A percentile compares a stretch with the other conserved stretches of the same genome.
Conservation (phyloP, 2,113 vertebrate species). For the Cinclus mexicanus region DNA sequence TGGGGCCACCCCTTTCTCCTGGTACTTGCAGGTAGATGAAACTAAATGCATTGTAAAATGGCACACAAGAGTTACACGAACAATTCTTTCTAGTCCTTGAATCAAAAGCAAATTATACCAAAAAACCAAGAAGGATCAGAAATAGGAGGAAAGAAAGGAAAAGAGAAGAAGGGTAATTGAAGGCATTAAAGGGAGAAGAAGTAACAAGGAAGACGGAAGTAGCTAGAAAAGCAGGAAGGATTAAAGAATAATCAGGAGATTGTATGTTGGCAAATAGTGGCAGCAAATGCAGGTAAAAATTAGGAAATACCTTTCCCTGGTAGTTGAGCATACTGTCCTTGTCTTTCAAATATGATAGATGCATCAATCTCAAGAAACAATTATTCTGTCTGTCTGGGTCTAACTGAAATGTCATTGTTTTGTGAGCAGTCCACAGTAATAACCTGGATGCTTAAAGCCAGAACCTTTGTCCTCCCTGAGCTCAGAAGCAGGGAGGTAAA, state of each 20-base stretch:
- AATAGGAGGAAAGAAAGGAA: not conserved
- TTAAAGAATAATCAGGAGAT: not conserved
- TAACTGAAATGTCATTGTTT: not conserved
- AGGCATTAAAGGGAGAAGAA: not conserved
- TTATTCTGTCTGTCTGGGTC: not conserved
- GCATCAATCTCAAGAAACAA: not conserved
- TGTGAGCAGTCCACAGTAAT: not conserved
- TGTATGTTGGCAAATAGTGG: not conserved
- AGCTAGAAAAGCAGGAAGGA: not conserved
- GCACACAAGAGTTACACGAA: not conserved
- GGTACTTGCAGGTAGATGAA: not conserved
- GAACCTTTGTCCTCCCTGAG: not conserved
- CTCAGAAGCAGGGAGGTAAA: not conserved
- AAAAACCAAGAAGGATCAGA: not conserved
- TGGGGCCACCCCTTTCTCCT: not conserved
- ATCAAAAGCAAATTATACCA: not conserved
- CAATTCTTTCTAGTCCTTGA: not conserved
- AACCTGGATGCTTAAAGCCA: not conserved
- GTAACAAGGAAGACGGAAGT: not conserved
- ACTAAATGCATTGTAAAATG: not conserved
- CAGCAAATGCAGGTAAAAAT: not conserved
- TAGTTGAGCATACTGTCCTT: not conserved
- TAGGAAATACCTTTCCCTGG: not conserved
- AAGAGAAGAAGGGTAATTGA: not conserved
- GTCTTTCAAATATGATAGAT: not conserved